Evolutionary conservation across 2,888 invertebrate species (phyloP), one percentile per base, ranked within the genome.

Genomic region (Lordiphosa andalusiaca): DNA sequence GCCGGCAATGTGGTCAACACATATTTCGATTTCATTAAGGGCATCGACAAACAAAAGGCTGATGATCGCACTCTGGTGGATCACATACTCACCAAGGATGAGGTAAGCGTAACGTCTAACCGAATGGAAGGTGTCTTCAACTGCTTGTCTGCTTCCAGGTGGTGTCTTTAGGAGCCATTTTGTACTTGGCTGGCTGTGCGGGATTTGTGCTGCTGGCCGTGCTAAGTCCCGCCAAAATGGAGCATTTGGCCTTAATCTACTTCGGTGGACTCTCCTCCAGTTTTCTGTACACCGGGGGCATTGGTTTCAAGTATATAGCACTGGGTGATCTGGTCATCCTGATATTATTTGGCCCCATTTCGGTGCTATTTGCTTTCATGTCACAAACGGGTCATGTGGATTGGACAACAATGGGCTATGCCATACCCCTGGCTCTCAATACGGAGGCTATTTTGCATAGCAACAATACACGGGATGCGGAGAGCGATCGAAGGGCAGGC

Each of bases 1-100:
- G 98, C 98, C 62, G 98, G 98, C 51, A 98, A 98, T 90, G 94
- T 98, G 38, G 98, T 98, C 21, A 98, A 98, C 89, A 98, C 98
- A 0, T 98, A 98, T 89, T 98, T 95, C 88, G 98, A 98, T 90
- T 98, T 95, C 87, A 93, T 96, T 33, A 96, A 96, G 90, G 98
- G 96, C 44, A 97, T 98, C 55, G 98, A 98, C 89, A 95, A 95
- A 87, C 92, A 95, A 66, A 96, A 95, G 90, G 96, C 97, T 73
- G 98, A 98, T 87, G 98, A 98, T 87, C 92, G 98, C 85, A 98
- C 96, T 73, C 91, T 98, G 53, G 98, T 98, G n/a, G 98, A 98
- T 90, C 95, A 96, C 76, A 93, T 97, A 78, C 91, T 98, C 52
- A 92, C 93, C 0, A 94, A 94, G 77, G 94, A 95, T 87, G 93